These are phyloP conservation scores for Neogale vison DNA, from an alignment of 2,113 vertebrate genomes.

Conservation along the genomic window DNA sequence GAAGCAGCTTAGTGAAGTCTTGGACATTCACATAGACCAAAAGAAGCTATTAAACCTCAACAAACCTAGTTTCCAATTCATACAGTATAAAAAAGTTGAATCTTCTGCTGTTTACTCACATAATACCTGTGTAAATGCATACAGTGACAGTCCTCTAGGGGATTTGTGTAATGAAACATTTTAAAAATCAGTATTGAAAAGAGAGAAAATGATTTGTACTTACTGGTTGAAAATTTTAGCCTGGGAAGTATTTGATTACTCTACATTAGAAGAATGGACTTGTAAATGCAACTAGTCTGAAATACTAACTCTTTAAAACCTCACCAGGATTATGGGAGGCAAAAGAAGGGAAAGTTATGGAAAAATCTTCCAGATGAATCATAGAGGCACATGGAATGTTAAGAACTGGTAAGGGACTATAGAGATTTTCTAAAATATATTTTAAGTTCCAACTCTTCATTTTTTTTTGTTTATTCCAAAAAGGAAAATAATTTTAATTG, in stretches of 20 bases:
- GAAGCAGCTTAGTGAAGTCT: neutral
- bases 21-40: neutral
- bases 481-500: neutral
- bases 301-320: neutral
- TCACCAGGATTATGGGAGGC: neutral
- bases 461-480: neutral
- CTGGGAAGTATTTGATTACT: neutral
- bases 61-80: neutral
- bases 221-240: neutral
- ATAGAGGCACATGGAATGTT: neutral
- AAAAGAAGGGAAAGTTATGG: neutral
- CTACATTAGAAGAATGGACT: neutral
- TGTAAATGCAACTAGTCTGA: neutral
- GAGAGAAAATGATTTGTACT: neutral
- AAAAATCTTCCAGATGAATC: neutral
- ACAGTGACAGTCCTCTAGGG: fast-evolving
- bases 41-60: neutral
- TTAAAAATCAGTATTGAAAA: slow-evolving; percentile 14
- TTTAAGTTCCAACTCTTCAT: neutral
- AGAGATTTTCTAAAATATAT: neutral
- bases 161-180: neutral
- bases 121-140: neutral
- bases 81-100: neutral
- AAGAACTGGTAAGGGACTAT: neutral
- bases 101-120: neutral